Conservation (phyloP, 2,113 vertebrate species). For the Passer domesticus region DNA sequence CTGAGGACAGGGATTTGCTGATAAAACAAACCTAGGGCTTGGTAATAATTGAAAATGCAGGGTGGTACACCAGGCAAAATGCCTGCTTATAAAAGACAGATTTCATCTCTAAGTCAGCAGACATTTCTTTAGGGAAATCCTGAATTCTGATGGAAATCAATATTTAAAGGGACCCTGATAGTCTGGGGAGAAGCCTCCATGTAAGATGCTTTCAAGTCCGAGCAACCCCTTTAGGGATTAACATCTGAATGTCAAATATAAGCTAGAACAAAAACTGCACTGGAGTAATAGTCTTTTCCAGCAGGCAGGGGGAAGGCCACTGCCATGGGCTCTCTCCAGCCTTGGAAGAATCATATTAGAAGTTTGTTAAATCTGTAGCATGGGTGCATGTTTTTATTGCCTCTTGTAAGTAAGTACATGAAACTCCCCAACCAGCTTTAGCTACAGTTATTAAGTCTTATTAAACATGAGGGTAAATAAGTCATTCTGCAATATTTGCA, state of each 20-base stretch:
- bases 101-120: background rate
- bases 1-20: constrained; percentile 22
- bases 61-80: background rate
- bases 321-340: background rate
- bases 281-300: background rate
- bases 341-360: background rate
- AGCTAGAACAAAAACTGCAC: background rate
- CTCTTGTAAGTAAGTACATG: background rate
- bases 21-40: constrained; percentile 23
- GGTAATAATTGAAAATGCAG: constrained; percentile 13
- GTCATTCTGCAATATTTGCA: background rate
- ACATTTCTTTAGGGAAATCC: background rate
- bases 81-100: background rate
- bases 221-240: background rate
- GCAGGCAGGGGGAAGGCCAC: background rate
- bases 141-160: background rate
- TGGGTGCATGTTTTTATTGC: background rate
- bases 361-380: background rate
- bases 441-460: background rate
- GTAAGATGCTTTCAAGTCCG: background rate
- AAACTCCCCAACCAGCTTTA: background rate
- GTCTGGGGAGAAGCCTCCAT: background rate
- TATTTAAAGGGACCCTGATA: background rate
- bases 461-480: background rate
- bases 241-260: background rate